Evolutionary conservation across 2,797 vertebrate genomes (phyloP).

Genomic region (Platyrinchus mystaceus): DNA sequence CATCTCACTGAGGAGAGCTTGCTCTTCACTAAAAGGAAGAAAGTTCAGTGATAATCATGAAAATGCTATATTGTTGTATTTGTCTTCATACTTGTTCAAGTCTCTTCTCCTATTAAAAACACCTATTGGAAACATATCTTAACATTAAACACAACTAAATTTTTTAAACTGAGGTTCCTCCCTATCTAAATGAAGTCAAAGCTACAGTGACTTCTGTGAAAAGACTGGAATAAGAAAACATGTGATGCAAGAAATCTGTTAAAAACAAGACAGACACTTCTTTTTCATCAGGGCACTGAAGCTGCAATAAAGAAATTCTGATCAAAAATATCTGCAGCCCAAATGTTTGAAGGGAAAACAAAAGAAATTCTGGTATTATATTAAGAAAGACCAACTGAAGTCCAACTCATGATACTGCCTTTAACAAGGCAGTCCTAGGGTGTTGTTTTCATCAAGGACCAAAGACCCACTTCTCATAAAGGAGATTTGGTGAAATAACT

Average conservation of each 20-base stretch:
- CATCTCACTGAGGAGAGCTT: neutral
- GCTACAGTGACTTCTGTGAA: neutral
- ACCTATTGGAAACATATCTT: neutral
- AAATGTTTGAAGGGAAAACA: neutral
- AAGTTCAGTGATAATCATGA: neutral
- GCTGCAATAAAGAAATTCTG: neutral
- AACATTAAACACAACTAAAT: neutral
- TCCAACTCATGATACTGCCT: accelerated
- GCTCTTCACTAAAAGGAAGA: neutral
- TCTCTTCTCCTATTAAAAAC: neutral
- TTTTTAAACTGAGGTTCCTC: neutral
- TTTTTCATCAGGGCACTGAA: neutral
- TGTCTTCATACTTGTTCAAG: neutral
- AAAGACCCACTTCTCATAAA: neutral
- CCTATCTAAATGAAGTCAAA: neutral
- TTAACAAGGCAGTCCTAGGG: neutral
- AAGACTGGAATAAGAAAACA: neutral
- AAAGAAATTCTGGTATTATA: neutral
- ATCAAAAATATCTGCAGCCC: neutral
- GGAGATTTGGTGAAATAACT: neutral
- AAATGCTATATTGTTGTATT: neutral
- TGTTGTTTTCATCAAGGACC: neutral
- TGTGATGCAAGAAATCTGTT: neutral
- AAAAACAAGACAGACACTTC: neutral
- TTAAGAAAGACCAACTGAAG: neutral